These are phyloP conservation scores for Palythoa heliodiscus DNA, from an alignment of 92 coral and sea anemone species.

Conservation along the genomic window DNA sequence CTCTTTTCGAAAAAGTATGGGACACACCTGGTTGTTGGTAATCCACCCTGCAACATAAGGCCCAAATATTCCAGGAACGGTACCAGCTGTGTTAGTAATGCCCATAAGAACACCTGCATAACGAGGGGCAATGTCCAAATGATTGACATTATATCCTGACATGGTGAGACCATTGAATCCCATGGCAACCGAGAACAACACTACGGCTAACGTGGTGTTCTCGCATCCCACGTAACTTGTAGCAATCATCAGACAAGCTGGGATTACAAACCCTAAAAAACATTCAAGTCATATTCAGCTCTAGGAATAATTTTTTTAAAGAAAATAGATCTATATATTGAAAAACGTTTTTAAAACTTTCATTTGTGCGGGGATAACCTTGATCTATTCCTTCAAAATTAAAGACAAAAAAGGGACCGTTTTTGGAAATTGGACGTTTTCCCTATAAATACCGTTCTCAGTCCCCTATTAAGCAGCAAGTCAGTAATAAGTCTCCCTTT, in stretches of 20 bases:
- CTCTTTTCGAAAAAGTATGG: not conserved
- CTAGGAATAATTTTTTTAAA: no score
- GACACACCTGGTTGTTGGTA: conserved; percentile 77
- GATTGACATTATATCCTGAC: conserved; percentile 74
- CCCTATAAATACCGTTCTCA: no score
- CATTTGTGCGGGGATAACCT: no score
- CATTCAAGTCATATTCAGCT: not conserved
- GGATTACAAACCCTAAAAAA: conserved; percentile 71
- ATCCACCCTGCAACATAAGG: conserved; percentile 85
- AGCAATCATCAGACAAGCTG: conserved; percentile 83
- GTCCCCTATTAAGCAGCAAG: no score
- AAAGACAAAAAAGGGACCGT: no score
- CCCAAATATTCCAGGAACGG: conserved; percentile 84
- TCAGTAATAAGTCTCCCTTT: no score
- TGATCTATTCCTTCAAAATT: no score
- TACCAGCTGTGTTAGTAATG: conserved; percentile 78
- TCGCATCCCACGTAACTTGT: conserved; percentile 88
- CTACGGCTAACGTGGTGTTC: conserved; percentile 76
- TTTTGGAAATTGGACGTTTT: no score
- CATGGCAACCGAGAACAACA: conserved; percentile 77
- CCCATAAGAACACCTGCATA: conserved; percentile 97
- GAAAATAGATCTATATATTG: no score
- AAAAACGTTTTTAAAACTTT: no score
- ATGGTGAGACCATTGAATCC: conserved; percentile 59
- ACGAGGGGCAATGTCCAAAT: conserved; percentile 92